Evolutionary conservation across 1,140 invertebrate genomes (phyloP).

Genomic region (Ctenoplectra terminalis): DNA sequence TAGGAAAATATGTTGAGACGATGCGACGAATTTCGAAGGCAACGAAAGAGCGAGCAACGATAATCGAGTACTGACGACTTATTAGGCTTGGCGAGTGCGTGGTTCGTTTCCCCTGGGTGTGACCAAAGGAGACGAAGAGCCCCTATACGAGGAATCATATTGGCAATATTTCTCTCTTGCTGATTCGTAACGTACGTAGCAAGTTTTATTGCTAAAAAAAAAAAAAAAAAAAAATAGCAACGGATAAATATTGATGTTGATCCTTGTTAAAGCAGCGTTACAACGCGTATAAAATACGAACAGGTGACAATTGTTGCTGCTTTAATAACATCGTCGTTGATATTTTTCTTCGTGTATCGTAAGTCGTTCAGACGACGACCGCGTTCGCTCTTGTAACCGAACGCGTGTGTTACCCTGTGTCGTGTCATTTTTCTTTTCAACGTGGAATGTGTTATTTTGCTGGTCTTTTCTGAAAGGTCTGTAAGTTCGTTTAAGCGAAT

Average conservation of each 20-base stretch:
- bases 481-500: no score
- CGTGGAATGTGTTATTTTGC: no score
- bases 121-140: neutral
- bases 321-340: constrained; percentile 65
- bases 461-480: no score
- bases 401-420: constrained; percentile 20
- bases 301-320: constrained; percentile 28
- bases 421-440: no score
- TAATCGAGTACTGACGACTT: constrained; percentile 9
- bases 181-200: constrained; percentile 49
- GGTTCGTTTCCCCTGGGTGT: neutral
- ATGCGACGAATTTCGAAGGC: constrained; percentile 22
- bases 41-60: constrained; percentile 5
- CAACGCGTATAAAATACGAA: constrained; percentile 25
- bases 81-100: neutral
- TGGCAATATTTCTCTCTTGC: constrained; percentile 64
- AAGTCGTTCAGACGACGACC: constrained; percentile 3
- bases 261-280: constrained; percentile 54
- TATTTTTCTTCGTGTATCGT: constrained; percentile 54
- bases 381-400: constrained; percentile 25
- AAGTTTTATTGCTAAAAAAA: constrained; percentile 70
- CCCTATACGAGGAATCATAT: constrained; percentile 51
- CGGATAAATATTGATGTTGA: constrained; percentile 61
- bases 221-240: no score
- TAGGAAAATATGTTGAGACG: constrained; percentile 8